Base-by-base conservation (phyloP, 2,888 invertebrate species). In the Nomada flava region DNA sequence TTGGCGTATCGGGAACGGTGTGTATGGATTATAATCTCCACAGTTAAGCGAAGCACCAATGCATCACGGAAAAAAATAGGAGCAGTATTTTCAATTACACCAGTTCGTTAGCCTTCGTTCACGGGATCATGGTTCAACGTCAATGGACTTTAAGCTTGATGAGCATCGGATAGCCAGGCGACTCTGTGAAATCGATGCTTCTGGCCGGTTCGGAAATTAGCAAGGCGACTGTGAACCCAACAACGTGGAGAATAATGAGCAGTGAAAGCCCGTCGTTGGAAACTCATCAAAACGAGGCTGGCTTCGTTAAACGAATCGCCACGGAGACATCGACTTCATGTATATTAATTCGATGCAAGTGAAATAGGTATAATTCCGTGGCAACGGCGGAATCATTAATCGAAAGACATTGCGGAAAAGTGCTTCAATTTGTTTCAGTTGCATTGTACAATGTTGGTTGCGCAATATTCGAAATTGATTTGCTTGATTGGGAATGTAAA, bases 211-310 rank as follows among this genome's bases (percentile, higher is more conserved):
- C 79, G 81, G 70, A 81, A 85, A 89, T 88, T 84, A 83, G 70
- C 74, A 83, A 79, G 75, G 67, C 81, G 70, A 89, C 79, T 86
- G 78, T 78, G 60, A 78, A 50, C n/a, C 64, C 78, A 60, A 60
- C 74, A 78, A 84, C 84, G 83, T 62, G 5, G 65, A 50, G 83
- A 81, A 87, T 89, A 89, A 89, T 86, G 83, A 86, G 64, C 73
- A 85, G 87, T 68, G 89, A 88, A 87, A 86, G 89, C 84, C 52
- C 52, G 69, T 59, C 57, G 75, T 80, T 73, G 76, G 78, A 69
- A 80, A 84, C 82, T 83, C 65, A 75, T 77, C 68, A 57, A 83
- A 84, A 76, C 73, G 63, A 78, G 57, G 5, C 59, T 59, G 62
- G 59, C 50, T 71, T 85, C 73, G 73, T 76, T 81, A 68, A 73